A percentile compares a stretch with the other conserved stretches of the same genome.
Conservation (phyloP, 2,797 vertebrate species). For the Molossus alvarezi region DNA sequence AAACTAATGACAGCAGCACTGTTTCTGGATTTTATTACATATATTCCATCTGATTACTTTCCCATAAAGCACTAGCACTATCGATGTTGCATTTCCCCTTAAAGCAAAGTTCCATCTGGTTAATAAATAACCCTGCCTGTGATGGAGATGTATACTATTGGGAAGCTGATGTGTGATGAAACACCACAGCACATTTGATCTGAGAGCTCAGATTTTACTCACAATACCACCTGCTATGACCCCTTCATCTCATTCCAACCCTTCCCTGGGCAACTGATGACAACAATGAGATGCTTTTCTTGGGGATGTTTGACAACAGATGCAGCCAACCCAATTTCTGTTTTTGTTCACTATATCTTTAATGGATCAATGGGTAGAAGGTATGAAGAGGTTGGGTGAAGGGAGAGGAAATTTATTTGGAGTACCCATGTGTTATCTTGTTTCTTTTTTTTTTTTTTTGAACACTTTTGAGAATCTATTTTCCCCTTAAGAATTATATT, state of each 20-base stretch:
- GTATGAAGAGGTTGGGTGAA: background rate
- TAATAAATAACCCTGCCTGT: background rate
- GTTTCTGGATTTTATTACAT: background rate
- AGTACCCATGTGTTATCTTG: background rate
- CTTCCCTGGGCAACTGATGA: background rate
- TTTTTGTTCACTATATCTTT: background rate
- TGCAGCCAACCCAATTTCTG: background rate
- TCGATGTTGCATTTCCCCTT: background rate
- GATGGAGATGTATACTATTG: background rate
- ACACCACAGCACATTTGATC: background rate
- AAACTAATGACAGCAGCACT: background rate
- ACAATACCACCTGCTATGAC: background rate
- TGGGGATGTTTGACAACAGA: background rate
- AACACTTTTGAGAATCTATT: background rate
- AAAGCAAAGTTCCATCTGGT: background rate
- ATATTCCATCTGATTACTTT: background rate
- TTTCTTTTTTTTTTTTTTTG: background rate
- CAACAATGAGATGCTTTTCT: background rate
- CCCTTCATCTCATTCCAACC: background rate
- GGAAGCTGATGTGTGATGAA: background rate
- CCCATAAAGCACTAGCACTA: background rate
- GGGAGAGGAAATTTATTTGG: background rate
- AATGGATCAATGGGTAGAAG: background rate
- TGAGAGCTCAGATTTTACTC: background rate
- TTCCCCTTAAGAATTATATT: background rate